Evolutionary conservation across 2,888 invertebrate genomes (phyloP).

Genomic region (Sisyra nigra): DNA sequence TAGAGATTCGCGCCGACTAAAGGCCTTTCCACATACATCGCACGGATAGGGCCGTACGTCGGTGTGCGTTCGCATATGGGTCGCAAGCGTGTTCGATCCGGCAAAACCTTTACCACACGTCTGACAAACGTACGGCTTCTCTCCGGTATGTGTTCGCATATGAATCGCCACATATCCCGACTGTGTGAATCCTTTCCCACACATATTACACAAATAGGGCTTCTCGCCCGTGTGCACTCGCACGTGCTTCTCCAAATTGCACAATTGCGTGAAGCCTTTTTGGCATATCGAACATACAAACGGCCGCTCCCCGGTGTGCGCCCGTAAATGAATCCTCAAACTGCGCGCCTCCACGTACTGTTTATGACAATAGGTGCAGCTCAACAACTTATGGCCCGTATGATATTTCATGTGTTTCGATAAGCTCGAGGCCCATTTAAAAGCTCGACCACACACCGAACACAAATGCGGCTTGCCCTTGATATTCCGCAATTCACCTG

Average conservation of each 20-base stretch:
- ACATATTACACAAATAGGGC: slow-evolving; percentile 26
- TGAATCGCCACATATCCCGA: slow-evolving; percentile 30
- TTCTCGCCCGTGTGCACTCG: slow-evolving; percentile 29
- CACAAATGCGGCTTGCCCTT: slow-evolving; percentile 28
- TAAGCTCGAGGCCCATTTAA: slow-evolving; percentile 33
- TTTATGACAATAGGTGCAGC: slow-evolving; percentile 29
- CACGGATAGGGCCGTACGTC: slow-evolving; percentile 27
- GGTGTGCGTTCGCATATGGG: slow-evolving; percentile 22
- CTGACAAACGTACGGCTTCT: slow-evolving; percentile 26
- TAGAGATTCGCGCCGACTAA: slow-evolving; percentile 26
- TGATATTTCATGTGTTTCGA: slow-evolving; percentile 35
- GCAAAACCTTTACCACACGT: slow-evolving; percentile 29
- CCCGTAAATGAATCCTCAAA: slow-evolving; percentile 26
- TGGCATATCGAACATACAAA: slow-evolving; percentile 25
- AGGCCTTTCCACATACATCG: slow-evolving; percentile 23
- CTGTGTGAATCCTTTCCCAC: slow-evolving; percentile 29
- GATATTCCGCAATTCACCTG: slow-evolving; percentile 29
- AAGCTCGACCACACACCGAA: slow-evolving; percentile 29
- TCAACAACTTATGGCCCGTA: slow-evolving; percentile 29
- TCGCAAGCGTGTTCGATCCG: slow-evolving; percentile 26
- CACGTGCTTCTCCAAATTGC: slow-evolving; percentile 28
- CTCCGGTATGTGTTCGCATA: slow-evolving; percentile 29
- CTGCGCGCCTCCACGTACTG: slow-evolving; percentile 31
- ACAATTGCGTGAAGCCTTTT: slow-evolving; percentile 27
- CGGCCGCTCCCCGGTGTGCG: slow-evolving; percentile 29